Evolutionary conservation across 2,888 invertebrate genomes (phyloP).

Genomic region (Eupithecia centaureata): DNA sequence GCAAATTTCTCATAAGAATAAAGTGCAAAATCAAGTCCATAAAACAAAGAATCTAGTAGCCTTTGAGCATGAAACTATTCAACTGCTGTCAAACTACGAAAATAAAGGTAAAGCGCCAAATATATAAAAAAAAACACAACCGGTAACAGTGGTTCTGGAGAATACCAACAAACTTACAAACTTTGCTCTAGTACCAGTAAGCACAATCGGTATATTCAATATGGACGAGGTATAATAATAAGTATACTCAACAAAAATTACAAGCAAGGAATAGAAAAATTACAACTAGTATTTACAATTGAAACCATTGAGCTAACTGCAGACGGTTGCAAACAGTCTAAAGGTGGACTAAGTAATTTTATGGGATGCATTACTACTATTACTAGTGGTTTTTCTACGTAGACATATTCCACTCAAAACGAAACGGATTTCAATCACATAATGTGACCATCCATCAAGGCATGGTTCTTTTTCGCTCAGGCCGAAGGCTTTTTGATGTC

Average conservation of each 20-base stretch:
- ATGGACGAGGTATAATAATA: too few species aligned
- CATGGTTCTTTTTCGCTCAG: conserved; percentile 16
- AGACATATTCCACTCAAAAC: neutral
- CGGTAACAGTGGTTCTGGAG: neutral
- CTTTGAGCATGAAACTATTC: too few species aligned
- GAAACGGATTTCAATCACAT: conserved; percentile 14
- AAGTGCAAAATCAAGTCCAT: too few species aligned
- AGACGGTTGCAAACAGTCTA: too few species aligned
- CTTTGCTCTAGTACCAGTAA: neutral
- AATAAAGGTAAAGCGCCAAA: too few species aligned
- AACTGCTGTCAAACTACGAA: too few species aligned
- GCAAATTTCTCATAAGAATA: too few species aligned
- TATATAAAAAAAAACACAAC: neutral
- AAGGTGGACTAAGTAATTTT: neutral
- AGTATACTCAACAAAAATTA: too few species aligned
- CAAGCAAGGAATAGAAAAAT: too few species aligned
- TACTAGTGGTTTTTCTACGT: neutral
- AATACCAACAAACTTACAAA: neutral
- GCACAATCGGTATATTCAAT: neutral
- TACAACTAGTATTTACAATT: too few species aligned
- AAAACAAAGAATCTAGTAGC: too few species aligned
- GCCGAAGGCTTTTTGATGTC: conserved; percentile 11
- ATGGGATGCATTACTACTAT: neutral
- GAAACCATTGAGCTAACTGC: too few species aligned
- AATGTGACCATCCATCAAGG: conserved; percentile 15